Percentiles rank a stretch among this genome's conserved stretches.
Conservation (phyloP, 2,113 vertebrate species). For the Callithrix jacchus region DNA sequence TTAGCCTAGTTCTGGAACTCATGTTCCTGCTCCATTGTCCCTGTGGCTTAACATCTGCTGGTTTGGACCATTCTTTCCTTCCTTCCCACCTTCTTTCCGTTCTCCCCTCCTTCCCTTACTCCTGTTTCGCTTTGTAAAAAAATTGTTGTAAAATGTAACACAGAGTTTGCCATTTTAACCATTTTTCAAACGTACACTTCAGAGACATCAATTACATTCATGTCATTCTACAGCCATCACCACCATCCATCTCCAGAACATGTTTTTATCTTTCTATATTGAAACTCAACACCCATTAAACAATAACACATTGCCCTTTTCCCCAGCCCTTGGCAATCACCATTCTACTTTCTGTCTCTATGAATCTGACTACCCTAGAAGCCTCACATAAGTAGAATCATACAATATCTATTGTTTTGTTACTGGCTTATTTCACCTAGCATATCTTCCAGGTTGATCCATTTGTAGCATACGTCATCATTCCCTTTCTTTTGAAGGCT, state of each 20-base stretch:
- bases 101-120: no score
- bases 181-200: background rate
- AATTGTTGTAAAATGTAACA: background rate
- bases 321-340: no score
- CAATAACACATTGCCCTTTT: background rate
- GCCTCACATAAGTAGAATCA: background rate
- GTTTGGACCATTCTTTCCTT: background rate
- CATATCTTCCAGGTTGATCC: background rate
- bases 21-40: background rate
- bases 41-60: background rate
- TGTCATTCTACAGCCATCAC: accelerated
- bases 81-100: no score
- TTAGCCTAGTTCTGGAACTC: background rate
- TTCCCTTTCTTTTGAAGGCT: background rate
- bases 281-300: background rate
- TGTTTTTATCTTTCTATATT: background rate
- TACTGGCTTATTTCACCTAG: background rate
- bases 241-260: background rate
- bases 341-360: background rate
- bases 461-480: background rate
- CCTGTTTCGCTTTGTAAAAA: background rate
- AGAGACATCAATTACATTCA: background rate
- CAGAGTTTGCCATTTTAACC: background rate
- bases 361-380: background rate
- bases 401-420: background rate